A percentile compares a stretch with the other conserved stretches of the same genome.
Evolutionary conservation across 2,113 vertebrate genomes (phyloP).

Genomic region (Dissostichus mawsoni): DNA sequence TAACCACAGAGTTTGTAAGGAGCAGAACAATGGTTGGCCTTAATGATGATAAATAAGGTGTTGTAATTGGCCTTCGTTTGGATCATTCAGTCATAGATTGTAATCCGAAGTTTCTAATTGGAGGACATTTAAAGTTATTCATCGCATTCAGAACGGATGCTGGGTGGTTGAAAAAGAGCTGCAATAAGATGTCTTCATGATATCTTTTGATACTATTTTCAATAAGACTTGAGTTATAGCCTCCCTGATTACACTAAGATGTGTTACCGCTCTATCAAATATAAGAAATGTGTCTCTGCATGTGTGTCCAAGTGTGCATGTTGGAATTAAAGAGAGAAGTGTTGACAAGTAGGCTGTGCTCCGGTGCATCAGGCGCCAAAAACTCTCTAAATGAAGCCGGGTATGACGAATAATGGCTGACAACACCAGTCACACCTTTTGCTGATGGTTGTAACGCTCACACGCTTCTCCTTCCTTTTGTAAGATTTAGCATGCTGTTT

Average conservation of each 20-base stretch:
- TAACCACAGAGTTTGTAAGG: slow-evolving; percentile 78
- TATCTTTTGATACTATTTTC: slow-evolving; percentile 47
- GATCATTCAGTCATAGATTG: slow-evolving; percentile 73
- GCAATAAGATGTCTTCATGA: slow-evolving; percentile 59
- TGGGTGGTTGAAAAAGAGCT: slow-evolving; percentile 40
- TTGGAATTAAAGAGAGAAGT: slow-evolving; percentile 71
- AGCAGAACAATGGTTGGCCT: slow-evolving; percentile 79
- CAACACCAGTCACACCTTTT: slow-evolving; percentile 83
- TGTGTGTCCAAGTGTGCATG: slow-evolving; percentile 50
- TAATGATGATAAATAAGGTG: slow-evolving; percentile 84
- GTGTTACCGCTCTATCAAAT: slow-evolving; percentile 44
- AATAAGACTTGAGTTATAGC: slow-evolving; percentile 42
- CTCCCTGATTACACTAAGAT: slow-evolving; percentile 35
- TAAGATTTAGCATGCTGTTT: slow-evolving; percentile 79
- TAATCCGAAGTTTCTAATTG: slow-evolving; percentile 76
- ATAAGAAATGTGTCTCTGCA: slow-evolving; percentile 9
- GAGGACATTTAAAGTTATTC: slow-evolving; percentile 73
- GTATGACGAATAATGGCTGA: slow-evolving; percentile 85
- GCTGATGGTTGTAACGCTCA: slow-evolving; percentile 80
- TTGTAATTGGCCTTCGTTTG: slow-evolving; percentile 78
- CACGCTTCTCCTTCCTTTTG: slow-evolving; percentile 73
- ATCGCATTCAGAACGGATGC: slow-evolving; percentile 36
- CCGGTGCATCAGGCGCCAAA: slow-evolving; percentile 75
- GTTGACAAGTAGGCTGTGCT: slow-evolving; percentile 80
- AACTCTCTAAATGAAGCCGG: slow-evolving; percentile 80